These are phyloP conservation scores for Ctenosaura bakeri DNA, from an alignment of 2,797 vertebrate genomes.

Conservation along the genomic window DNA sequence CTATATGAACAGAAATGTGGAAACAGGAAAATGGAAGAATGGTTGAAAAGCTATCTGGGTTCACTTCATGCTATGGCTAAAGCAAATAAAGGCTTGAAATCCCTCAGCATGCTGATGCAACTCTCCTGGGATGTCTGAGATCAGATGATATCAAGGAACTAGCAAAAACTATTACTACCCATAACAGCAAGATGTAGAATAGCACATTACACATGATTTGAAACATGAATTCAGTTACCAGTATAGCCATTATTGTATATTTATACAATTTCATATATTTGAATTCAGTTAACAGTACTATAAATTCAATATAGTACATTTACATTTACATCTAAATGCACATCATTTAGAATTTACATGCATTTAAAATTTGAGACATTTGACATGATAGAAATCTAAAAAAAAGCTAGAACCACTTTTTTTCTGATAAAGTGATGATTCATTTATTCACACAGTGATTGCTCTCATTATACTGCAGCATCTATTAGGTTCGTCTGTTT, in stretches of 20 bases:
- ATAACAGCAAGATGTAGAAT: neutral
- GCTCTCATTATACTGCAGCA: neutral
- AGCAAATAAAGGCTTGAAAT: slow-evolving; percentile 45
- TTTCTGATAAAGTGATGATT: neutral
- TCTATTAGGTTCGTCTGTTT: neutral
- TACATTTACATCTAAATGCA: neutral
- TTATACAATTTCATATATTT: neutral
- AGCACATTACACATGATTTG: neutral
- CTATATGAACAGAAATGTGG: neutral
- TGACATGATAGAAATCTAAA: neutral
- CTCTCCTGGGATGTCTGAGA: slow-evolving; percentile 28
- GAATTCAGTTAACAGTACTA: neutral
- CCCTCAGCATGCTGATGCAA: slow-evolving; percentile 48
- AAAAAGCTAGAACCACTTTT: slow-evolving; percentile 31
- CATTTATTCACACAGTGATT: neutral
- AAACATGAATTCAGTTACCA: neutral
- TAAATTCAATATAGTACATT: neutral
- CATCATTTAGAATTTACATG: slow-evolving; percentile 15
- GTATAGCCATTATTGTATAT: neutral
- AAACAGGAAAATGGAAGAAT: slow-evolving; percentile 40
- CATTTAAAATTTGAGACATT: slow-evolving; percentile 31
- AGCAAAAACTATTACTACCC: slow-evolving; percentile 32
- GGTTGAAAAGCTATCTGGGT: slow-evolving; percentile 33
- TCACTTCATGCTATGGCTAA: slow-evolving; percentile 40
- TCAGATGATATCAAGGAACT: slow-evolving; percentile 37